Percentiles rank a stretch among this genome's conserved stretches.
Conservation (phyloP, 2,888 invertebrate genomes). For the Scaptomyza flava region DNA sequence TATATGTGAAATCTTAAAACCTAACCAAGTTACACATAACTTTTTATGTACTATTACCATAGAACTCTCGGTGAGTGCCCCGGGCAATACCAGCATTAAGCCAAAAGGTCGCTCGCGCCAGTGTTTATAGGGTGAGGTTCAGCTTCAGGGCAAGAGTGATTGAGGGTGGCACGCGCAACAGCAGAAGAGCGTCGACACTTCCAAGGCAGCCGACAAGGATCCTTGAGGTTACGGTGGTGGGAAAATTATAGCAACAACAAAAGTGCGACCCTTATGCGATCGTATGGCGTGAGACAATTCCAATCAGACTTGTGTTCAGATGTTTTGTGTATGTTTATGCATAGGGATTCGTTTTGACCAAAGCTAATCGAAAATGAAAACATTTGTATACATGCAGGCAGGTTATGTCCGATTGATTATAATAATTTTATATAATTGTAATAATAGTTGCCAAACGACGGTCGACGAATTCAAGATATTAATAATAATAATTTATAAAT, state of each 20-base stretch:
- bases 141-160: slow-evolving; percentile 10
- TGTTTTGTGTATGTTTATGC: background rate
- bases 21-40: slow-evolving; percentile 43
- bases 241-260: slow-evolving; percentile 15
- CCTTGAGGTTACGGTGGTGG: slow-evolving; percentile 53
- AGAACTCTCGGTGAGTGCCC: slow-evolving; percentile 34
- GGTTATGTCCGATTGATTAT: slow-evolving; percentile 20
- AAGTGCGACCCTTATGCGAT: slow-evolving; percentile 79
- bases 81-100: slow-evolving; percentile 68
- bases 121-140: slow-evolving; percentile 38
- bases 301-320: slow-evolving; percentile 30
- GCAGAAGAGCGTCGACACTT: slow-evolving; percentile 7
- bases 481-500: too few relatives aligned
- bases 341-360: slow-evolving; percentile 29
- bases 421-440: too few relatives aligned
- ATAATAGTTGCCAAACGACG: background rate
- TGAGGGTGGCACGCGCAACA: slow-evolving; percentile 67
- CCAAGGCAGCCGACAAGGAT: slow-evolving; percentile 25
- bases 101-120: slow-evolving; percentile 74
- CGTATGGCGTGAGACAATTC: slow-evolving; percentile 58
- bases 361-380: slow-evolving; percentile 31
- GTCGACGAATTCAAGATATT: background rate
- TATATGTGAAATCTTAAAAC: slow-evolving; percentile 47
- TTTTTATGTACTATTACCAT: slow-evolving; percentile 1
- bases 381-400: slow-evolving; percentile 57